Evolutionary conservation across 2,888 invertebrate genomes (phyloP), one percentile per base, ranked within the genome.

Genomic region (Morpho helenor): DNA sequence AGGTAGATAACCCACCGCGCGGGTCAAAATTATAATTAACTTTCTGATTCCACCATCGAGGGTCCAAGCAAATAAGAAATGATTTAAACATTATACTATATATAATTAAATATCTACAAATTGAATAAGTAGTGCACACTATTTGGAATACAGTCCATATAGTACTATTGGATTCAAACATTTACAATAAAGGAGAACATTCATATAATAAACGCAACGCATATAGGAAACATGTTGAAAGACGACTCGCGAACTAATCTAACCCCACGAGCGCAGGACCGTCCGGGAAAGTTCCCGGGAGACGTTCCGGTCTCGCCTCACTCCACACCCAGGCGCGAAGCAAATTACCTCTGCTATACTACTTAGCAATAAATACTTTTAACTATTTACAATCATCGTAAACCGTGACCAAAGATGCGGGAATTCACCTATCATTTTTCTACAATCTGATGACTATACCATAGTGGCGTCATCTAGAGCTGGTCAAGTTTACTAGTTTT

Each of bases 101-200:
- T 84, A 88, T 88, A 88, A 88, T 89, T 89, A 89, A 84, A 87
- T 90, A 90, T 89, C 90, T 90, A 89, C 90, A 90, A 87, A 87
- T 88, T 81, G 86, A 85, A 87, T 82, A 80, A 82, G 79, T 78
- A 86, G 86, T 87, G 87, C 87, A 82, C 81, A 80, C 87, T 84
- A 86, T 82, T 71, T 68, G 79, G 83, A 80, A 80, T 79, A 79
- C 80, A 72, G 74, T 79, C 79, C 82, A 71, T 74, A 77, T 69
- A 74, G 71, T 72, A 74, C 78, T 79, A 78, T 81, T 76, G 80
- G 75, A 77, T 72, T 73, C 80, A 85, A 88, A 87, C 87, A 88
- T 88, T 88, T 88, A 89, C 87, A 89, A 88, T 87, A 88, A 87
- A 87, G 73, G 84, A 80, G 84, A 87, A 88, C 87, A 87, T 87